Conservation (phyloP, 2,888 invertebrate genomes). For the Euzetes globulus region DNA sequence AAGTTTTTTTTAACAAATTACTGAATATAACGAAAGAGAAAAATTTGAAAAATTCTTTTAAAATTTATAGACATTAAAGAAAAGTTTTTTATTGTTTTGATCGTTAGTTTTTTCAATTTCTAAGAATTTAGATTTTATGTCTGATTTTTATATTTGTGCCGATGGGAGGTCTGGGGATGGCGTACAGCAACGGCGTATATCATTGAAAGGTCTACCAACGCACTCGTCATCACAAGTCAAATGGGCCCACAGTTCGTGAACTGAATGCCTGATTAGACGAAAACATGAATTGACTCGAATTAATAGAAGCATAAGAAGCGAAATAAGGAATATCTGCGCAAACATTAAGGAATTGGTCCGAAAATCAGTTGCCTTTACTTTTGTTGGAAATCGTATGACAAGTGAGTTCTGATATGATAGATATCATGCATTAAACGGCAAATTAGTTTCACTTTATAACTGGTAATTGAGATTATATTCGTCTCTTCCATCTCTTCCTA, state of each 20-base stretch:
- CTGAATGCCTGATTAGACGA: conserved; percentile 20
- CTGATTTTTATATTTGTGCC: conserved; percentile 22
- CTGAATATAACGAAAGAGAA: neutral
- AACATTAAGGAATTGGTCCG: neutral
- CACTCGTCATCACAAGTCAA: conserved; percentile 16
- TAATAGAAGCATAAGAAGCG: neutral
- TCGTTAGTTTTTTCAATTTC: neutral
- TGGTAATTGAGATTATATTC: conserved; percentile 31
- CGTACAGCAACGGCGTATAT: neutral
- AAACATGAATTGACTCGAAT: conserved; percentile 26
- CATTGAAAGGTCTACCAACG: conserved; percentile 18
- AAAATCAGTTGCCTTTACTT: neutral
- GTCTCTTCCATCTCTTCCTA: conserved; percentile 10
- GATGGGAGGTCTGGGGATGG: conserved; percentile 19
- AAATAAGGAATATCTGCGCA: neutral
- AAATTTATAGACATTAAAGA: neutral
- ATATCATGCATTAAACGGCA: conserved; percentile 24
- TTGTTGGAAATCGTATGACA: neutral
- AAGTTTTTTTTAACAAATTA: neutral
- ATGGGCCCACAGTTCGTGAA: conserved; percentile 21
- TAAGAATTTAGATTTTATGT: conserved; percentile 16
- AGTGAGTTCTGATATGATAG: conserved; percentile 21
- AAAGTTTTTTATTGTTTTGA: conserved; percentile 11
- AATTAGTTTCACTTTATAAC: conserved; percentile 32
- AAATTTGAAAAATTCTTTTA: neutral